Evolutionary conservation across 1,140 invertebrate species (phyloP), one percentile per base, ranked within the genome.

Genomic region (Drosophila kikkawai): DNA sequence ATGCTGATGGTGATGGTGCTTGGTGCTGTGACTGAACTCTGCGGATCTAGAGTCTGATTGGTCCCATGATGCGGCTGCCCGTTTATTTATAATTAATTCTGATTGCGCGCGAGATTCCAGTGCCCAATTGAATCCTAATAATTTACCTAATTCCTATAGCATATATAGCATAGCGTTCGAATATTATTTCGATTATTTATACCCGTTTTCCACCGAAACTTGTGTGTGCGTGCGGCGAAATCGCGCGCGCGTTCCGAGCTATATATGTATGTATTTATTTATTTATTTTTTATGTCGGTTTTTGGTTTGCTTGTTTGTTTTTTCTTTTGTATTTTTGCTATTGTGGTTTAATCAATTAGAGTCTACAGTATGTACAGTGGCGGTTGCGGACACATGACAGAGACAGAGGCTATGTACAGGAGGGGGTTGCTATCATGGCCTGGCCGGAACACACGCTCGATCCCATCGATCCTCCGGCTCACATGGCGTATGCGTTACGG

Each of bases 141-240:
- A 87, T 79, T 87, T 87, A 87, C 67, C 63, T 87, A 84, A 79
- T 90, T 55, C 77, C 71, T 80, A 82, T 71, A 69, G 76, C 68
- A 65, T 84, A 53, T 60, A 39, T 51, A 39, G 51, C 61, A 45
- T 66, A 47, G 15, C 26, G 29, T 76, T 48, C 51, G 57, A 74
- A 71, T 68, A 71, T 73, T 91, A 67, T 70, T 86, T 80, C 69
- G 77, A 74, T 83, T 83, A 69, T 81, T 79, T 67, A 82, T 92
- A 92, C 91, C 90, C 90, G 91, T 92, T 91, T 92, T 91, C 75
- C 74, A 91, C 91, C 91, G 91, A 91, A 91, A 91, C 90, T 91
- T 91, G 90, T 86, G 90, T 91, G 60, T 75, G 48, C 60, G 56
- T 29, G 55, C 60, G 39, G 45, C 59, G 36, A 78, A 66, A 67